Evolutionary conservation across 2,888 invertebrate species (phyloP).

Genomic region (Buathra laborator): DNA sequence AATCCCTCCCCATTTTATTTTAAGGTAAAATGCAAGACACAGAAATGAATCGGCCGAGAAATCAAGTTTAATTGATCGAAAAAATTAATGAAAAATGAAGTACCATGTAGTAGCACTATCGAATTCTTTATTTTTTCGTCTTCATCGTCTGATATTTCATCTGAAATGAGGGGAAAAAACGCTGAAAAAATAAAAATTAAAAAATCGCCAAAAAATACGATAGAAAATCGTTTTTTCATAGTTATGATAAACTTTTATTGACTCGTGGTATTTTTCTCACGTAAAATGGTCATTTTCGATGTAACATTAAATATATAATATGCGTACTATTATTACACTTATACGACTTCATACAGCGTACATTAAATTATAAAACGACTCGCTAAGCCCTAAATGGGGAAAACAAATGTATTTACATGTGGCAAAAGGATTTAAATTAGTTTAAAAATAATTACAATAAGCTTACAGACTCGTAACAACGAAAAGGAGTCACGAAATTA

Average conservation of each 20-base stretch:
- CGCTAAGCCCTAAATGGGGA: slow-evolving; percentile 21
- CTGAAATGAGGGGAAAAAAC: background rate
- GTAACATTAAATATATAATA: slow-evolving; percentile 48
- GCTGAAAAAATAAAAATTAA: background rate
- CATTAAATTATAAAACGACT: slow-evolving; percentile 49
- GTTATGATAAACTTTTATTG: slow-evolving; percentile 60
- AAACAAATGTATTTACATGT: slow-evolving; percentile 62
- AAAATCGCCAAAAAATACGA: background rate
- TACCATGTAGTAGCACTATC: too few relatives aligned
- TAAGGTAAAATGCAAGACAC: too few relatives aligned
- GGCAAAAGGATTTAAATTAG: slow-evolving; percentile 45
- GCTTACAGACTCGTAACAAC: slow-evolving; percentile 19
- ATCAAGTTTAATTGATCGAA: too few relatives aligned
- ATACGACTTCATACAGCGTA: slow-evolving; percentile 26
- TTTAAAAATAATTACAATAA: slow-evolving; percentile 36
- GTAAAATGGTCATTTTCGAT: slow-evolving; percentile 52
- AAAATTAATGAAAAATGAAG: too few relatives aligned
- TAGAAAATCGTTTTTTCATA: slow-evolving; percentile 18
- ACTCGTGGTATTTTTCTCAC: slow-evolving; percentile 48
- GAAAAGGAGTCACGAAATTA: slow-evolving; percentile 22
- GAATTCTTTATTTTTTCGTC: too few relatives aligned
- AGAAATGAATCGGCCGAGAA: too few relatives aligned
- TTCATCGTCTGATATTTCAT: too few relatives aligned
- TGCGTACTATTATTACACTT: slow-evolving; percentile 7
- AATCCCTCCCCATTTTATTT: too few relatives aligned